Evolutionary conservation across 2,113 vertebrate genomes (phyloP).

Genomic region (Tyrannus savana): DNA sequence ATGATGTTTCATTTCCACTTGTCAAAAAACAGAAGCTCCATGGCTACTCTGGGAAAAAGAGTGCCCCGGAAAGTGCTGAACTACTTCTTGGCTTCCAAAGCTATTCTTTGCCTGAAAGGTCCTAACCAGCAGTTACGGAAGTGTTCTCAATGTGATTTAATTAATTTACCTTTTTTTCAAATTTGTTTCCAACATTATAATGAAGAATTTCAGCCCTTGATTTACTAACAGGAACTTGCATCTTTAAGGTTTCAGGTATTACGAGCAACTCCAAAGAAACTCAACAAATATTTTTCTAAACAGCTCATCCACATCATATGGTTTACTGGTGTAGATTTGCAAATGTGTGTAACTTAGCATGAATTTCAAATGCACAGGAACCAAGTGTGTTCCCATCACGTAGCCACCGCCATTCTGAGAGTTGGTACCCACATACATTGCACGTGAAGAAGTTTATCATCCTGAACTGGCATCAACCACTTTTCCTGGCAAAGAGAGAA

Average conservation of each 20-base stretch:
- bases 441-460: background rate
- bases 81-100: background rate
- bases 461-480: background rate
- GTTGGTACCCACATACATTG: background rate
- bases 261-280: background rate
- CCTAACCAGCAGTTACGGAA: background rate
- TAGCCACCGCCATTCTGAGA: background rate
- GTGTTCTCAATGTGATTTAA: background rate
- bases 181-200: background rate
- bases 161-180: background rate
- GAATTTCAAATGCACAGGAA: background rate
- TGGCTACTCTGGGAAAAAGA: background rate
- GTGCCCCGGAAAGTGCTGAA: background rate
- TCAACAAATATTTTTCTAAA: background rate
- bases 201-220: background rate
- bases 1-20: background rate
- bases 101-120: background rate
- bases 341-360: background rate
- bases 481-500: background rate
- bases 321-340: background rate
- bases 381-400: background rate
- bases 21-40: background rate
- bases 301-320: background rate
- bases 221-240: background rate
- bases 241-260: background rate